Conservation (phyloP, 1,140 invertebrate genomes). For the Drosophila melanica region DNA sequence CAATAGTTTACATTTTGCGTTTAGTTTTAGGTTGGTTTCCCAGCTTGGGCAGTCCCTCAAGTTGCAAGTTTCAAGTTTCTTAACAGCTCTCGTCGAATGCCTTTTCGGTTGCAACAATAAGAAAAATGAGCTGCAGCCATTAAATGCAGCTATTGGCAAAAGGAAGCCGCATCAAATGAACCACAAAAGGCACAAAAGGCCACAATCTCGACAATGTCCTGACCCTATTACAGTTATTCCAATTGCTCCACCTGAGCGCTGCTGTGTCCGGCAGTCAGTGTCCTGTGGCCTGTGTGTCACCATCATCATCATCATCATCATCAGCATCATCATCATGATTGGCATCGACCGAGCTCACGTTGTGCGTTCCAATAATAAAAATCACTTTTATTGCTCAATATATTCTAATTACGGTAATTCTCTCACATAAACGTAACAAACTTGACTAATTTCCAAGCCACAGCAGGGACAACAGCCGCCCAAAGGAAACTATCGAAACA, state of each 20-base stretch:
- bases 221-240: slow-evolving; percentile 24
- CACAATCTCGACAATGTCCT: neutral
- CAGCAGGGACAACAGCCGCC: neutral
- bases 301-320: slow-evolving; percentile 8
- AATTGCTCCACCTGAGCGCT: slow-evolving; percentile 9
- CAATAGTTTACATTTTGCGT: slow-evolving; percentile 1
- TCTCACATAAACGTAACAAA: slow-evolving; percentile 74
- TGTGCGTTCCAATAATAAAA: slow-evolving; percentile 70
- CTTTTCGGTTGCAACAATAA: slow-evolving; percentile 18
- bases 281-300: slow-evolving; percentile 5
- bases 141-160: slow-evolving; percentile 6
- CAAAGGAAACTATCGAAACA: slow-evolving; percentile 29
- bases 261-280: neutral
- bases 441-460: slow-evolving; percentile 70
- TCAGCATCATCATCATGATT: slow-evolving; percentile 1
- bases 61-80: slow-evolving; percentile 4
- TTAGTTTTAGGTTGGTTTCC: neutral
- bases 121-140: slow-evolving; percentile 27
- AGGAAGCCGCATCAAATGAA: slow-evolving; percentile 32
- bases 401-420: slow-evolving; percentile 80
- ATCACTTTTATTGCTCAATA: slow-evolving; percentile 82
- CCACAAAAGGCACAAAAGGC: slow-evolving; percentile 20
- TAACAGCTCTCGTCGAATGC: neutral
- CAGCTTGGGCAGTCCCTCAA: slow-evolving; percentile 6
- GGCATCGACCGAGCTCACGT: slow-evolving; percentile 12